These are phyloP conservation scores for Listronotus bonariensis DNA, from an alignment of 1,140 invertebrate genomes.

Conservation along the genomic window DNA sequence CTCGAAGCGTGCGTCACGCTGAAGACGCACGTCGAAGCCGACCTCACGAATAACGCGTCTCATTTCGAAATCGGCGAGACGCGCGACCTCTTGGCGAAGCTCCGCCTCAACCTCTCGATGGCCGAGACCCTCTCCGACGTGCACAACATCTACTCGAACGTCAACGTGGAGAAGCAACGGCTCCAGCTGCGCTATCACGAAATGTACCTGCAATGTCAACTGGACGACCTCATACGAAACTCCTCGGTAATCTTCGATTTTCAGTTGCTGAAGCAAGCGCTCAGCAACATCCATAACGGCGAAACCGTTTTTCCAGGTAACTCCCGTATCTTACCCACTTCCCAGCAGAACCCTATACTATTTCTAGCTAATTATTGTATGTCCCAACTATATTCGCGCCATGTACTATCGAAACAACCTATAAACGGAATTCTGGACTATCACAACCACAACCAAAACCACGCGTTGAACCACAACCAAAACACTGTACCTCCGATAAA, in stretches of 20 bases:
- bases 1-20: conserved; percentile 72
- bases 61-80: conserved; percentile 68
- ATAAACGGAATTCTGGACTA: conserved; percentile 64
- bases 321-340: conserved; percentile 54
- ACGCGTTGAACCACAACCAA: conserved; percentile 35
- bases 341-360: conserved; percentile 65
- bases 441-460: conserved; percentile 50
- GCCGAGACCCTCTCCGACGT: conserved; percentile 63
- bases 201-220: conserved; percentile 71
- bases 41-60: conserved; percentile 68
- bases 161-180: conserved; percentile 66
- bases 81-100: conserved; percentile 65
- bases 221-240: conserved; percentile 71
- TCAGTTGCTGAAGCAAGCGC: conserved; percentile 66
- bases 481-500: conserved; percentile 54
- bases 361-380: conserved; percentile 76
- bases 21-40: conserved; percentile 73
- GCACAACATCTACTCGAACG: conserved; percentile 61
- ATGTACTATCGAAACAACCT: conserved; percentile 65
- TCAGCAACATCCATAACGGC: conserved; percentile 64
- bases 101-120: conserved; percentile 63
- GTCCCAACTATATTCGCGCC: conserved; percentile 72
- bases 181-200: conserved; percentile 71
- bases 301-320: conserved; percentile 56
- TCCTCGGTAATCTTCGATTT: conserved; percentile 70